Evolutionary conservation across 2,113 vertebrate species (phyloP).

Genomic region (Isurus oxyrinchus): DNA sequence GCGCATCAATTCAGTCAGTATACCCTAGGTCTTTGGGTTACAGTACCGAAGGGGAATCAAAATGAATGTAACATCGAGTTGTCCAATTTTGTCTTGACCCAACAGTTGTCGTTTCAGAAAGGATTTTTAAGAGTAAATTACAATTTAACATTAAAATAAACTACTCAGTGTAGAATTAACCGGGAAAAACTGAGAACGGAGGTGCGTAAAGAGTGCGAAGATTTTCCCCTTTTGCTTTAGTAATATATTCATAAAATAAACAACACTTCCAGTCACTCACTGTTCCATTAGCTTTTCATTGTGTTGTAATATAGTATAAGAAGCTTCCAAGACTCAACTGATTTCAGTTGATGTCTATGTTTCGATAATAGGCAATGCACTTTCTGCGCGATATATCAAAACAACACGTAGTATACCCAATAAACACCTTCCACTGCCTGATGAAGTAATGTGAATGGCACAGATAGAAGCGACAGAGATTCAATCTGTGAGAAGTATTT

Average conservation of each 20-base stretch:
- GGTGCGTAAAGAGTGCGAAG: not conserved
- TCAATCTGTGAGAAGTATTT: not conserved
- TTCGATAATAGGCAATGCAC: not conserved
- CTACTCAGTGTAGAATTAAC: not conserved
- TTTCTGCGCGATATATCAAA: not conserved
- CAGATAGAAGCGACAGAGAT: not conserved
- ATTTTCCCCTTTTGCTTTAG: not conserved
- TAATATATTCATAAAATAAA: not conserved
- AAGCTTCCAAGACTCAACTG: not conserved
- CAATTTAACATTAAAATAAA: not conserved
- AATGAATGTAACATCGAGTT: not conserved
- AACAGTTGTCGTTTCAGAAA: not conserved
- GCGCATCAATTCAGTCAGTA: not conserved
- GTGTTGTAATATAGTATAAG: not conserved
- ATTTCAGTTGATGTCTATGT: not conserved
- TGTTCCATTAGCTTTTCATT: not conserved
- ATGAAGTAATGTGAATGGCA: not conserved
- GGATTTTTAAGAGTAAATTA: not conserved
- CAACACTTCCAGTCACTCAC: not conserved
- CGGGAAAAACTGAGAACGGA: not conserved
- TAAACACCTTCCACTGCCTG: not conserved
- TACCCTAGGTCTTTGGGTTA: not conserved
- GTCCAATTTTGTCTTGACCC: too few relatives aligned
- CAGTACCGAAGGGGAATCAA: not conserved
- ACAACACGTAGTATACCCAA: not conserved